Percentiles rank a stretch among this genome's conserved stretches.
Evolutionary conservation across 2,888 invertebrate genomes (phyloP).

Genomic region (Sycophila texana): DNA sequence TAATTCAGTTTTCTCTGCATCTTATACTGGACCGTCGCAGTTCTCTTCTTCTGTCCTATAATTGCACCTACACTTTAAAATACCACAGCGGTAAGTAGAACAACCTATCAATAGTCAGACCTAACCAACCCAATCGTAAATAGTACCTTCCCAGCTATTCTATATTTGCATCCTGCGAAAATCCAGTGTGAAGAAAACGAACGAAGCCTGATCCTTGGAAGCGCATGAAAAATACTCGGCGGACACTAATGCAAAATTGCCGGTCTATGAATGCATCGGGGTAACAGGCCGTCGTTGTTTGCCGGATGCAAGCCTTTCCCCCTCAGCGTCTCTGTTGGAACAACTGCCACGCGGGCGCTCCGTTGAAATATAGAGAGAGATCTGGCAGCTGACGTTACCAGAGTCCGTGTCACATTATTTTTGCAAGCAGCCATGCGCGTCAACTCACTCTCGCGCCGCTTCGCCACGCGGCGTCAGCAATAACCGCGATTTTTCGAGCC

Average conservation of each 20-base stretch:
- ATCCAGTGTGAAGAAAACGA: too few species aligned
- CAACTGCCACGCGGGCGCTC: background rate
- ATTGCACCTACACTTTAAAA: too few species aligned
- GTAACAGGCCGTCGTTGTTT: conserved; percentile 28
- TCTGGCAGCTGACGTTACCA: conserved; percentile 68
- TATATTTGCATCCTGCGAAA: too few species aligned
- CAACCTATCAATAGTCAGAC: too few species aligned
- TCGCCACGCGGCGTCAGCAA: conserved; percentile 66
- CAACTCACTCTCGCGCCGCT: conserved; percentile 51
- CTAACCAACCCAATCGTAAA: too few species aligned
- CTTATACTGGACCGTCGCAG: too few species aligned
- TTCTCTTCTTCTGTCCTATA: too few species aligned
- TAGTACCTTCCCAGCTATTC: too few species aligned
- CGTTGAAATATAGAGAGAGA: conserved; percentile 54
- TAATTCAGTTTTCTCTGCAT: too few species aligned
- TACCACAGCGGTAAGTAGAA: too few species aligned
- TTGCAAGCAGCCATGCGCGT: conserved; percentile 68
- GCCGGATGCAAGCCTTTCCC: background rate
- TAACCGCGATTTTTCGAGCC: conserved; percentile 63
- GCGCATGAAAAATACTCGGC: conserved; percentile 64
- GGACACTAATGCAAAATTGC: conserved; percentile 13
- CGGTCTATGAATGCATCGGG: background rate
- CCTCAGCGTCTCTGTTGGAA: background rate
- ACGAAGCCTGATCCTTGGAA: conserved; percentile 9
- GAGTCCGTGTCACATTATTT: conserved; percentile 70